Evolutionary conservation across 1,140 invertebrate species (phyloP), one percentile per base, ranked within the genome.

Genomic region (Drosophila pandora): DNA sequence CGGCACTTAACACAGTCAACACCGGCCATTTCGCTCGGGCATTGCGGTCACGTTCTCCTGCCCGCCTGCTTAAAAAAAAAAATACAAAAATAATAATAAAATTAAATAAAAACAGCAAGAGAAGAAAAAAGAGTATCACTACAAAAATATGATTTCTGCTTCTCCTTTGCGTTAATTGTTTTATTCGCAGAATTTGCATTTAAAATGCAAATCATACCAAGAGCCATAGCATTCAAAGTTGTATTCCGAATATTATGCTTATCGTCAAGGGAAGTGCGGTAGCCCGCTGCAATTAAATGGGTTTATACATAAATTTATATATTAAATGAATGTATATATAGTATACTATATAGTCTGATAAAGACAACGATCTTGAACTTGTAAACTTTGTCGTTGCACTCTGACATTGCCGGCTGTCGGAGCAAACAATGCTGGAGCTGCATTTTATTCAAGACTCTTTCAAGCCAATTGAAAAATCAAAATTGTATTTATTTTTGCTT

Each of bases 41-140:
- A 85, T 85, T 71, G 78, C 83, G 83, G 83, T 85, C 82, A 85
- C 82, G 82, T 88, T 82, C 84, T 88, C 75, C 75, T 75, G 21
- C 43, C 41, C 78, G 65, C 68, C 78, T 61, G 63, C 52, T 59
- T 55, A 28, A 22, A 37, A 28, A 43, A 47, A 32, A 45, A 58
- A 52, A 43, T 25, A 17, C 55, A 49, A 13, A 41, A 48, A 64
- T 47, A 28, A 34, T 45, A 43, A 69, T 59, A 17, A 75, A 76
- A 69, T 62, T 57, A 54, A 60, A 55, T 58, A 56, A 53, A 39
- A 39, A 55, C 34, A 52, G 48, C 21, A 37, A 37, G 12, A 37
- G 2, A 32, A 32, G 8, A 37, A n/a, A 12, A 12, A 12, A 53
- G 30, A 32, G 12, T 48, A 50, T 61, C 64, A 22, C 72, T 69